Conservation (phyloP, 2,797 vertebrate genomes). For the Aplochiton taeniatus region DNA sequence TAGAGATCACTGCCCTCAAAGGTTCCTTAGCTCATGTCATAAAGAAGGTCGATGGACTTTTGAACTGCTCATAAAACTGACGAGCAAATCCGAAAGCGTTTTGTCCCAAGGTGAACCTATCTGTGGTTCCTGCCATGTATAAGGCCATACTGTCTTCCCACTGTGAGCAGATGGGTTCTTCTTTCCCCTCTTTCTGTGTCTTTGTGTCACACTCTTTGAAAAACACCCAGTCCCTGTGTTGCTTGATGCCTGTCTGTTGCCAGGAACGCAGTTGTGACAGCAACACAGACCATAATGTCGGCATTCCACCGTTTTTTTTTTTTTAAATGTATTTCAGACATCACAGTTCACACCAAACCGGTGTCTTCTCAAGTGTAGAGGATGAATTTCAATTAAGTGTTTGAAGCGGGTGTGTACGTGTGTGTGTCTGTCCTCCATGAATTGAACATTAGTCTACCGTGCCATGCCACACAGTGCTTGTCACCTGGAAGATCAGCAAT, state of each 20-base stretch:
- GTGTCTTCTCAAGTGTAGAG: slow-evolving; percentile 4
- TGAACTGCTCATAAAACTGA: not conserved
- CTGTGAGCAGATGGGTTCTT: slow-evolving; percentile 3
- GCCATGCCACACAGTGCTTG: not conserved
- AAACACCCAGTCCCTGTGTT: not conserved
- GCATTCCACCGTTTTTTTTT: not conserved
- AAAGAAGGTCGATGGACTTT: not conserved
- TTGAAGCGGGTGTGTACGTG: not conserved
- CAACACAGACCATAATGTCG: not conserved
- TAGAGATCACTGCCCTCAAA: no score
- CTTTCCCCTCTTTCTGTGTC: not conserved
- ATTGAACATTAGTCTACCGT: slow-evolving; percentile 5
- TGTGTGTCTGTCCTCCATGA: slow-evolving; percentile 21
- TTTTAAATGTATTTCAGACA: not conserved
- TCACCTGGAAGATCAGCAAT: slow-evolving; percentile 16
- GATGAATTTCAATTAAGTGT: not conserved
- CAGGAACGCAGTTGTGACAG: not conserved
- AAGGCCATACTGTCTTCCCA: not conserved
- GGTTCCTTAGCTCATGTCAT: no score
- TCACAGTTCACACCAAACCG: slow-evolving; percentile 5
- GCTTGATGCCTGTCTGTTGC: not conserved
- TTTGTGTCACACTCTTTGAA: not conserved
- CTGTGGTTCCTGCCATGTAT: not conserved
- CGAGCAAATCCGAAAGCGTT: no score
- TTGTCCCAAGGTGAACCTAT: no score